These are phyloP conservation scores for Perca fluviatilis DNA, from an alignment of 2,113 vertebrate genomes.

Conservation along the genomic window DNA sequence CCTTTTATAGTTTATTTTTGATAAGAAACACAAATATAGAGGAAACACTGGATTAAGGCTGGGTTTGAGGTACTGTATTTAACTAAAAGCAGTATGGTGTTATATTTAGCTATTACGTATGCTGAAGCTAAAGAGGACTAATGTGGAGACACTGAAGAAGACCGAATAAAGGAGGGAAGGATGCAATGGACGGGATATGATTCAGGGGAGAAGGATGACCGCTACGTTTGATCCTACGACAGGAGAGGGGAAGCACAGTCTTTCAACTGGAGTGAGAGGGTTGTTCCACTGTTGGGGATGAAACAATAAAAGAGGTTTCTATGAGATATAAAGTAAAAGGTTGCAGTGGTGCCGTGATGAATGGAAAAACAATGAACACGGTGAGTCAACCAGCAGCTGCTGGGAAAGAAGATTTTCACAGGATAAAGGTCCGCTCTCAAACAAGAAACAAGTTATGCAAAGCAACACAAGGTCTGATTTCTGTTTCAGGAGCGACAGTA, in stretches of 20 bases:
- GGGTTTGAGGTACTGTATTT: not conserved
- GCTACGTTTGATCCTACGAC: not conserved
- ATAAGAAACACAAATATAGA: not conserved
- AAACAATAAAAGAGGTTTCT: constrained; percentile 4
- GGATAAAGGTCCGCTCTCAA: not conserved
- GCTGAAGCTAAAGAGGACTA: too few species aligned
- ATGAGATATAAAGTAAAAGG: not conserved
- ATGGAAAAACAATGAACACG: not conserved
- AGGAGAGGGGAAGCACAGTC: constrained; percentile 13
- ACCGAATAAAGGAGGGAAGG: not conserved
- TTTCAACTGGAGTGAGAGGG: not conserved
- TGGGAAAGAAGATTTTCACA: not conserved
- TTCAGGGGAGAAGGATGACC: not conserved
- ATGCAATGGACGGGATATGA: not conserved
- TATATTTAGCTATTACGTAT: too few species aligned
- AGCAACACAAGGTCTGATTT: too few species aligned
- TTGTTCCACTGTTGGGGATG: not conserved
- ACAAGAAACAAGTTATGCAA: not conserved
- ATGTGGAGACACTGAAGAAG: not conserved
- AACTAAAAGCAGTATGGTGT: not conserved
- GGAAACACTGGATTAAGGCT: too few species aligned
- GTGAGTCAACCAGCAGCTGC: constrained; percentile 43
- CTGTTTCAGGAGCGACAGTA: not conserved
- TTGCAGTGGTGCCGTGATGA: not conserved
- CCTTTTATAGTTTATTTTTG: too few species aligned